These are phyloP conservation scores for Synanthedon formicaeformis DNA, from an alignment of 2,888 invertebrate species.

Conservation along the genomic window DNA sequence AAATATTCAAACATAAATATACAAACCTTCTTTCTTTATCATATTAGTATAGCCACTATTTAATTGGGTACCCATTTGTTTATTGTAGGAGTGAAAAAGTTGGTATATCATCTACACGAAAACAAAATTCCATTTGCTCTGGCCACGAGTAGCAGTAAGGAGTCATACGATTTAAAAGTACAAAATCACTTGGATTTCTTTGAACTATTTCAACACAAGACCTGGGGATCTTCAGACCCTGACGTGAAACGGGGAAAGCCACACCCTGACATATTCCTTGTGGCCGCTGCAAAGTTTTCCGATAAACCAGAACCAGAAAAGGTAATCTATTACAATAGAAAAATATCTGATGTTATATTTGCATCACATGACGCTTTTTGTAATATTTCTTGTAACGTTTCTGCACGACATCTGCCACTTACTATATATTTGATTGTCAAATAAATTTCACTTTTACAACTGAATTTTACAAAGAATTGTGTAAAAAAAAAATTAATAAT, in stretches of 20 bases:
- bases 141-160: constrained; percentile 85
- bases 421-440: too few species aligned
- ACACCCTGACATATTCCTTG: constrained; percentile 85
- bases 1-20: too few species aligned
- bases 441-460: too few species aligned
- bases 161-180: constrained; percentile 79
- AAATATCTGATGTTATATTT: too few species aligned
- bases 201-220: constrained; percentile 75
- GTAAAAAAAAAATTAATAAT: too few species aligned
- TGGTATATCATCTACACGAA: constrained; percentile 79
- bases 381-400: too few species aligned
- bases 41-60: not conserved
- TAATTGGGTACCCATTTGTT: too few species aligned
- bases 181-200: constrained; percentile 76
- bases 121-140: constrained; percentile 83
- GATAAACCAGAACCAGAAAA: constrained; percentile 72
- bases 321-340: constrained; percentile 26
- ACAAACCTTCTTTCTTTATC: not conserved
- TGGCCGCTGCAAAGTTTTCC: constrained; percentile 80
- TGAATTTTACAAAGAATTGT: too few species aligned
- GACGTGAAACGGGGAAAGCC: constrained; percentile 90
- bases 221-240: constrained; percentile 84
- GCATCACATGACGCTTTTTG: too few species aligned
- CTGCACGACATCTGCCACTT: too few species aligned
- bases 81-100: constrained; percentile 77